phyloP scores from a whole-genome alignment of 2,113 vertebrate genomes.

The Acanthochromis polyacanthus region DNA sequence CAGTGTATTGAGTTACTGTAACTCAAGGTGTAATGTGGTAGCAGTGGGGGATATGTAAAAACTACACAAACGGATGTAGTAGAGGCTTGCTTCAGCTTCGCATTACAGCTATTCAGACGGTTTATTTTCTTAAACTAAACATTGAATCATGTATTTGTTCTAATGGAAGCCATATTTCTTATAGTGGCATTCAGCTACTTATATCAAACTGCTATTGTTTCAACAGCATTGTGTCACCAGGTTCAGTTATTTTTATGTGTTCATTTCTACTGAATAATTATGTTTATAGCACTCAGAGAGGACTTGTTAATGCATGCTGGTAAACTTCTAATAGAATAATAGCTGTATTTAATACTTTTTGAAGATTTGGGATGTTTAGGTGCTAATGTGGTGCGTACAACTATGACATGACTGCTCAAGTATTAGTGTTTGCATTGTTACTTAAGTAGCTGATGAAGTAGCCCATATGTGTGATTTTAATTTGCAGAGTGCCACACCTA shows the following conservation, averaged over 20 bases:
- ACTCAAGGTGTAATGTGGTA: slow-evolving; percentile 74
- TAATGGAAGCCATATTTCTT: background rate
- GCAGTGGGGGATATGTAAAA: slow-evolving; percentile 49
- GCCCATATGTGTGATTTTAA: slow-evolving; percentile 13
- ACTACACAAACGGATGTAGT: slow-evolving; percentile 44
- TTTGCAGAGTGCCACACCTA: slow-evolving; percentile 22
- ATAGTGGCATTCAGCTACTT: slow-evolving; percentile 5
- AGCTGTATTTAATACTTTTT: background rate
- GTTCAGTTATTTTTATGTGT: slow-evolving; percentile 10
- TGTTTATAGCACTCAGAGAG: background rate
- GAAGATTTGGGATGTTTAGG: background rate
- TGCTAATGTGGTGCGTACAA: background rate
- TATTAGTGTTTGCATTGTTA: slow-evolving; percentile 13
- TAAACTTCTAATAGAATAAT: background rate
- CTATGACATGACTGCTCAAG: background rate
- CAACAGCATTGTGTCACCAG: background rate
- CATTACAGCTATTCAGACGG: slow-evolving; percentile 27
- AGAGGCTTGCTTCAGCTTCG: slow-evolving; percentile 41
- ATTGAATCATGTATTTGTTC: background rate
- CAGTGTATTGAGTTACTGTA: slow-evolving; percentile 77
- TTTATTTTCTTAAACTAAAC: slow-evolving; percentile 29
- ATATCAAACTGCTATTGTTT: slow-evolving; percentile 1
- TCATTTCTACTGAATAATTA: background rate
- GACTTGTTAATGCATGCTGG: background rate
- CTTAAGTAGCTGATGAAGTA: background rate